Conservation (phyloP, 2,888 invertebrate species). For the Aspidapion aeneum region DNA sequence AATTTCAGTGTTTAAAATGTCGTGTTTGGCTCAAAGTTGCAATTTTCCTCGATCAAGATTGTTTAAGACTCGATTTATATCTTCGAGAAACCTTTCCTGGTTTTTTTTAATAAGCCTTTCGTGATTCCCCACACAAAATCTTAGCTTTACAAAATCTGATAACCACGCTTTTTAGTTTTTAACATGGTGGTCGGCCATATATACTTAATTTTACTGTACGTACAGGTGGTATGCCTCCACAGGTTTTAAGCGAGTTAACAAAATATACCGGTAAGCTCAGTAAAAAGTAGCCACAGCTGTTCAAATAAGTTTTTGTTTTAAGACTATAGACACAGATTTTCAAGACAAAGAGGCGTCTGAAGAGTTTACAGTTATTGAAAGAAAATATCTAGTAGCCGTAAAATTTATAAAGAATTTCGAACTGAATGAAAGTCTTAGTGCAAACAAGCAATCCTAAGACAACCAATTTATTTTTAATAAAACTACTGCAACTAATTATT, state of each 20-base stretch:
- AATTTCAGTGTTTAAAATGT: neutral
- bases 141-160: neutral
- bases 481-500: too few species aligned
- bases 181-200: neutral
- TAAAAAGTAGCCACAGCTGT: neutral
- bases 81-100: neutral
- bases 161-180: neutral
- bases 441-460: too few species aligned
- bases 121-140: too few species aligned
- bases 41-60: neutral
- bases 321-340: neutral
- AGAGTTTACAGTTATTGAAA: neutral
- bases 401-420: too few species aligned
- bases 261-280: too few species aligned
- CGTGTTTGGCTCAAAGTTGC: neutral
- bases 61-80: neutral
- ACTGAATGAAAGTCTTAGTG: too few species aligned
- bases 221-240: neutral
- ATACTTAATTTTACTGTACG: neutral
- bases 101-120: too few species aligned
- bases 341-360: neutral
- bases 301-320: neutral
- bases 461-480: too few species aligned
- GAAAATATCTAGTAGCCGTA: too few species aligned
- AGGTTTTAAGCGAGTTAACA: too few species aligned